A percentile compares a stretch with the other conserved stretches of the same genome.
Evolutionary conservation across 1,140 invertebrate genomes (phyloP).

Genomic region (Brachionus plicatilis): DNA sequence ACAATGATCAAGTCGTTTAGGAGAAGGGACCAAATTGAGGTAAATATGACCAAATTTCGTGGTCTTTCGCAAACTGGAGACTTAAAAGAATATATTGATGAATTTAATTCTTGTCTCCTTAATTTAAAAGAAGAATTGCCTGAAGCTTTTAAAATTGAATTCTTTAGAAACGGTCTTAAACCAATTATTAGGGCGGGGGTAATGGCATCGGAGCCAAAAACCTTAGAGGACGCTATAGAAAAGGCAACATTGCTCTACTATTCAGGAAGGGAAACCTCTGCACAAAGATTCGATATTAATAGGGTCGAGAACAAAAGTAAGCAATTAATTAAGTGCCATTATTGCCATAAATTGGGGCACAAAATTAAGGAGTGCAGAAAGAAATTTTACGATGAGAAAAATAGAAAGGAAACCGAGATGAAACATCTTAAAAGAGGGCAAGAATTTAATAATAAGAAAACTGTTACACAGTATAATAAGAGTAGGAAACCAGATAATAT

Average conservation of each 20-base stretch:
- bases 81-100: not conserved
- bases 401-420: not conserved
- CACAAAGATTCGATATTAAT: not conserved
- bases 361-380: not conserved
- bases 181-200: not conserved
- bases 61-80: not conserved
- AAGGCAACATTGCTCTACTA: not conserved
- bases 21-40: not conserved
- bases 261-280: not conserved
- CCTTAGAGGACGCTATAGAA: not conserved
- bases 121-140: constrained; percentile 11
- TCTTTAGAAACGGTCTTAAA: not conserved
- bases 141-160: constrained; percentile 22
- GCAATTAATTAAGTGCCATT: not conserved
- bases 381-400: not conserved
- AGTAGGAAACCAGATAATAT: not conserved
- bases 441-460: constrained; percentile 2
- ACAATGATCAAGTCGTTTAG: not conserved
- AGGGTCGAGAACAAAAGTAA: not conserved
- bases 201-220: not conserved
- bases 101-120: constrained; percentile 24
- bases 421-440: not conserved
- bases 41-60: too few relatives aligned
- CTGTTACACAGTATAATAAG: not conserved
- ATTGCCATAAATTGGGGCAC: not conserved